Percentiles rank a stretch among this genome's conserved stretches.
phyloP scores from a whole-genome alignment of 92 coral and sea anemone genomes.

The Isaurus tuberculatus region DNA sequence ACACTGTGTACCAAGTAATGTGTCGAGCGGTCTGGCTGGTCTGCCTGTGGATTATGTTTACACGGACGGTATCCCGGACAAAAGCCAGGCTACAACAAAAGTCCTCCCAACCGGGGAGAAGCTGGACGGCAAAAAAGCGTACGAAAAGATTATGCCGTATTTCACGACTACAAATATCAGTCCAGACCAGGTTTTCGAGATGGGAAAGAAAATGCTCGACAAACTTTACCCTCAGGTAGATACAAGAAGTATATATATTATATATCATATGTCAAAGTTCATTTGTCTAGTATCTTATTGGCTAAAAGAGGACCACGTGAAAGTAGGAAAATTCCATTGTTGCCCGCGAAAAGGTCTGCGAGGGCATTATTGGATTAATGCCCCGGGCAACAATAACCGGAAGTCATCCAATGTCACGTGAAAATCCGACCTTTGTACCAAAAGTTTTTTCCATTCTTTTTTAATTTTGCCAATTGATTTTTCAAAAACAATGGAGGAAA shows the following conservation, averaged over 20 bases:
- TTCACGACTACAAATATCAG: slow-evolving; percentile 71
- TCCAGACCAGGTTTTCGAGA: slow-evolving; percentile 72
- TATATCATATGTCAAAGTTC: not conserved
- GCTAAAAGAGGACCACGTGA: no score
- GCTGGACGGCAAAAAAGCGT: slow-evolving; percentile 73
- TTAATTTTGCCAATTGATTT: no score
- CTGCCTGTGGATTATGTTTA: slow-evolving; percentile 73
- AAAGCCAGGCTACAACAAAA: slow-evolving; percentile 53
- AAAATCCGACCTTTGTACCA: no score
- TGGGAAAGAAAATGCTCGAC: slow-evolving; percentile 72
- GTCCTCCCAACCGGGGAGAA: slow-evolving; percentile 69
- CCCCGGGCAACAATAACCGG: no score
- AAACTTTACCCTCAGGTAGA: slow-evolving; percentile 85
- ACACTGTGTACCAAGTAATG: slow-evolving; percentile 79
- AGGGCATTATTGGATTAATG: no score
- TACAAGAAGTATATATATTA: not conserved
- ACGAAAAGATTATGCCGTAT: slow-evolving; percentile 73
- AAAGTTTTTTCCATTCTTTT: no score
- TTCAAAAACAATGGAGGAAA: no score
- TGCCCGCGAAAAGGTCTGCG: no score
- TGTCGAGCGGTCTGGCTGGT: slow-evolving; percentile 81
- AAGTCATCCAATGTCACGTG: no score
- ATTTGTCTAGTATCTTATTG: no score
- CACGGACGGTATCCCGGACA: slow-evolving; percentile 61
- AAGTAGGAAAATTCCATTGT: no score